These are phyloP conservation scores for Eudasyphora cyanicolor DNA, from an alignment of 2,888 invertebrate species.

Conservation along the genomic window DNA sequence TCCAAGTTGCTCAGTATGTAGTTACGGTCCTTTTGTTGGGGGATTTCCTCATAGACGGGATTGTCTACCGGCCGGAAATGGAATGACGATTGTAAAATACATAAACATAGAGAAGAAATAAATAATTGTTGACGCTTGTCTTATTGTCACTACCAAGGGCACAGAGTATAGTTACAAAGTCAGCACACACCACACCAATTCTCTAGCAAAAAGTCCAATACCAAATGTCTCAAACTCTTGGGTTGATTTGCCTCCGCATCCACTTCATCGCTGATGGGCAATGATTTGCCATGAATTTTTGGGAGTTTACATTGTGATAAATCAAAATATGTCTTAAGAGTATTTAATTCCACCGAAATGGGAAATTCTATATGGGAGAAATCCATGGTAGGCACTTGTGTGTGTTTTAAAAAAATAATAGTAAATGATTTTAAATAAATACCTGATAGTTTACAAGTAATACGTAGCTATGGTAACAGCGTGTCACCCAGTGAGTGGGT, in stretches of 20 bases:
- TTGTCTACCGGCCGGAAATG: conserved; percentile 69
- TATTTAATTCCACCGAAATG: conserved; percentile 76
- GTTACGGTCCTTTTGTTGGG: conserved; percentile 76
- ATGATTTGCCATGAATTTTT: conserved; percentile 69
- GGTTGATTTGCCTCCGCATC: conserved; percentile 64
- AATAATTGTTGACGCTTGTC: not conserved
- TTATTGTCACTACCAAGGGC: not conserved
- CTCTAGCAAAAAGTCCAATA: conserved; percentile 76
- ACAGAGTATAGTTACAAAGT: too few species aligned
- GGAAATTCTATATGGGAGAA: conserved; percentile 76
- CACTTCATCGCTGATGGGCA: conserved; percentile 53
- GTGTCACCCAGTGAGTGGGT: too few species aligned
- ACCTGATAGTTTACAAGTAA: too few species aligned
- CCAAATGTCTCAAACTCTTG: conserved; percentile 76
- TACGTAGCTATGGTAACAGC: too few species aligned
- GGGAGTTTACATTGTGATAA: conserved; percentile 70
- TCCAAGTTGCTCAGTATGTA: conserved; percentile 77
- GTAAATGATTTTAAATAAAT: too few species aligned
- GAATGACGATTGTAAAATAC: conserved; percentile 2
- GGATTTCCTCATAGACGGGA: conserved; percentile 75
- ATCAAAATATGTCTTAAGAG: conserved; percentile 77
- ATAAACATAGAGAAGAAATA: not conserved
- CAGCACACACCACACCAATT: conserved; percentile 75
- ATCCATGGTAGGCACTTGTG: conserved; percentile 69
- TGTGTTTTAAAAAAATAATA: too few species aligned